Base-by-base conservation (phyloP, 2,797 vertebrate species). In the Phataginus tricuspis region DNA sequence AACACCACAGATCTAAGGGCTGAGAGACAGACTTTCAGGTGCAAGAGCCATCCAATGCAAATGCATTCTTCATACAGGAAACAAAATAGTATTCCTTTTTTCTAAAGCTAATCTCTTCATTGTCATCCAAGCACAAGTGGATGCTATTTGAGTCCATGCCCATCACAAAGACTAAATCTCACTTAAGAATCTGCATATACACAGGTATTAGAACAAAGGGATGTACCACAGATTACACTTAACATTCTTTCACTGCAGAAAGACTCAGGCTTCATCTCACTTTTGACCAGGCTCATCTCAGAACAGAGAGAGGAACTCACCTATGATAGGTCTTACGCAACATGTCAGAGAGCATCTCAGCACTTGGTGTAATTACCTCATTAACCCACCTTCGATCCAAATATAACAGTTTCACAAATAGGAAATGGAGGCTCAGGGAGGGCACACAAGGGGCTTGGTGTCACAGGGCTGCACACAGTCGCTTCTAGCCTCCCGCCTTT, bases 41-140 rank as follows among this genome's bases (percentile, higher is more conserved):
- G 0, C 3, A 39, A 55, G 31, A 78, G 51, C 0, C 1, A 29
- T 19, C 45, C n/a, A 7, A 15, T 7, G 18, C 49, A 87, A 89
- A 86, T 4, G 27, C 16, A 18, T 66, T 64, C 27, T 92, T 72
- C 86, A 37, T 12, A 29, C 13, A 55, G 63, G 68, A 72, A 49
- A 79, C n/a, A 83, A 77, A 90, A 77, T 31, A n/a, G 6, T 45
- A 18, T 64, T 59, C 59, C 31, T 59, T 95, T 87, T 77, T 57
- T 29, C n/a, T 37, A 93, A 68, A 88, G 42, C n/a, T 88, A 57
- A 92, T 69, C 37, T 74, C n/a, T 14, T 4, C 13, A 18, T 68
- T 71, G 31, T 68, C n/a, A 87, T 27, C 77, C 75, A 59, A 69
- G 63, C 83, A 64, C 12, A 61, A 72, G 45, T 2, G 8, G 61